phyloP scores from a whole-genome alignment of 2,113 vertebrate genomes.

The Triplophysa tibetana region DNA sequence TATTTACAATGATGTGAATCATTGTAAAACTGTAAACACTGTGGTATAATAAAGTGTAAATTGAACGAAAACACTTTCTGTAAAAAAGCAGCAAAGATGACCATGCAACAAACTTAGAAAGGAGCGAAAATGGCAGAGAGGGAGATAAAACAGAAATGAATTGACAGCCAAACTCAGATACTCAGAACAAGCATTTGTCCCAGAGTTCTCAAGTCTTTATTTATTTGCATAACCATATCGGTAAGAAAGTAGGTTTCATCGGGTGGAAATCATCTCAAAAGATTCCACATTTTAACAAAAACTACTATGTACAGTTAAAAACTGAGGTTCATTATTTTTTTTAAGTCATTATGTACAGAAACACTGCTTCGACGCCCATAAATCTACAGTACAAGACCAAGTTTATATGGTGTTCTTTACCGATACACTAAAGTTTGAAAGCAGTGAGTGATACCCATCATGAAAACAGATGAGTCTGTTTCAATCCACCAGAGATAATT shows the following conservation, averaged over 20 bases:
- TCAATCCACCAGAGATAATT: background rate
- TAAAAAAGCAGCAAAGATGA: too few species aligned
- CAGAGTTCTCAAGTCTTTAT: constrained; percentile 44
- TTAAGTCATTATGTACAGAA: constrained; percentile 47
- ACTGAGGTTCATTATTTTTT: constrained; percentile 13
- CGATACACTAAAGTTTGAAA: constrained; percentile 26
- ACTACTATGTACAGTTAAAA: constrained; percentile 62
- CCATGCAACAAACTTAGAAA: background rate
- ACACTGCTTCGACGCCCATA: constrained; percentile 50
- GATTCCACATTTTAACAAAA: constrained; percentile 42
- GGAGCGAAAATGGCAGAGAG: background rate
- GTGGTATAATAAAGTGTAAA: too few species aligned
- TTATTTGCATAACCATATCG: constrained; percentile 50
- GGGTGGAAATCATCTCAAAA: constrained; percentile 1
- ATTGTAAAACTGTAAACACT: too few species aligned
- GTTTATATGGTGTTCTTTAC: background rate
- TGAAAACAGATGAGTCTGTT: constrained; percentile 21
- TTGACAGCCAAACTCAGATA: background rate
- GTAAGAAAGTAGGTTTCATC: constrained; percentile 39
- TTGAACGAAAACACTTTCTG: too few species aligned
- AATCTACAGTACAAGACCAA: constrained; percentile 13
- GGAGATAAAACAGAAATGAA: background rate
- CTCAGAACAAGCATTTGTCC: constrained; percentile 28
- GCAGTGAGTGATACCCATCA: constrained; percentile 27
- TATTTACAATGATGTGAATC: too few species aligned